Evolutionary conservation across 1,140 invertebrate species (phyloP), one percentile per base, ranked within the genome.

Genomic region (Melipona quadrifasciata): DNA sequence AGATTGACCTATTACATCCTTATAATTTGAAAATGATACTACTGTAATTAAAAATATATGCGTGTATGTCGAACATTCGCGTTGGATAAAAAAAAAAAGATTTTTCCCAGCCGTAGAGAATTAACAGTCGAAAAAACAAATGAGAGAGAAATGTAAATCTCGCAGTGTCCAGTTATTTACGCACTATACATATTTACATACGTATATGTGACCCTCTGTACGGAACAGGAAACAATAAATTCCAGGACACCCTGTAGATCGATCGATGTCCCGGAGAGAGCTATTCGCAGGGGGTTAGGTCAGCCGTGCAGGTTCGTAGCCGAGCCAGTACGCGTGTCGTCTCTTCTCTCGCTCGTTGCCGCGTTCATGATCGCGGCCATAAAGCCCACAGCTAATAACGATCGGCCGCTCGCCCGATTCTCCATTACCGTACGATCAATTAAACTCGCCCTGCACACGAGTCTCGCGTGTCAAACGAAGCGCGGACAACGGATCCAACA

Each of bases 351-450:
- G 24, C 47, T 31, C 47, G 39, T 86, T 71, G 84, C 71, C 55
- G 51, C 67, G 58, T 89, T 89, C 87, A 87, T 61, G 79, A 19
- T 57, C 31, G 34, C 65, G 39, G 39, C 68, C 85, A 75, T 83
- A 81, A 89, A 90, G 12, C 80, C 82, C 51, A 83, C 64, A 68
- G 80, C 65, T 71, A 82, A 71, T 83, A 86, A 87, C 67, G 19
- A n/a, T 74, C 70, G 57, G 70, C 4, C 31, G 57, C 74, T 71
- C 53, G 39, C 8, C 8, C 67, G 65, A 73, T 83, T 68, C 31
- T 57, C 27, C 57, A 17, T 47, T 31, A 27, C 24, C 27, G n/a
- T 27, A 17, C 58, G 57, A 34, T 65, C 65, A 47, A 80, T 47
- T 58, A 72, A 72, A 80, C 53, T 31, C 4, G 0, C 10, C 47